phyloP scores from a whole-genome alignment of 2,113 vertebrate genomes.

The Lasiurus borealis region DNA sequence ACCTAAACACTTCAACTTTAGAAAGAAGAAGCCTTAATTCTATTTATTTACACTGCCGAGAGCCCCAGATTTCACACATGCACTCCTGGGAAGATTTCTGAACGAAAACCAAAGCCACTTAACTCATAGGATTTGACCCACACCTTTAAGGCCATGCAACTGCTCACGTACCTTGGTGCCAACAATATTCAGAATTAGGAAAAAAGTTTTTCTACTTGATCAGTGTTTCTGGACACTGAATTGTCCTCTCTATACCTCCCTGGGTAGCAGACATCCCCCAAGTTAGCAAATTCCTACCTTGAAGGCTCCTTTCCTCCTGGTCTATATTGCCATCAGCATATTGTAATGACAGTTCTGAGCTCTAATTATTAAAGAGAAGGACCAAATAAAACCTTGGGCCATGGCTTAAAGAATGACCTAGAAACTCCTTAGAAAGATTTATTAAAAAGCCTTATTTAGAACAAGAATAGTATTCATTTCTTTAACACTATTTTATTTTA shows the following conservation, averaged over 20 bases:
- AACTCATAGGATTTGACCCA: neutral
- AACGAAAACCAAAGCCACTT: neutral
- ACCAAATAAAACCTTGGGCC: neutral
- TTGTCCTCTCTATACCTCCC: neutral
- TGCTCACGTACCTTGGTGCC: neutral
- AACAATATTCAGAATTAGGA: neutral
- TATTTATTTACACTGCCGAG: neutral
- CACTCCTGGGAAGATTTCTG: neutral
- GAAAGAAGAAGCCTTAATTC: neutral
- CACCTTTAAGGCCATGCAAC: neutral
- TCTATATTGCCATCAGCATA: neutral
- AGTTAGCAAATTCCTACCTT: neutral
- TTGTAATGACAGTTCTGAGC: neutral
- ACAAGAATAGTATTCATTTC: neutral
- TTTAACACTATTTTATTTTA: neutral
- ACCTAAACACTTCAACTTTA: neutral
- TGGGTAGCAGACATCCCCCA: neutral
- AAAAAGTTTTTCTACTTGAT: no score
- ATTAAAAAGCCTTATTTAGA: neutral
- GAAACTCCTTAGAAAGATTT: constrained; percentile 2
- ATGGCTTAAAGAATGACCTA: neutral
- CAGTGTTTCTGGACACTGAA: neutral
- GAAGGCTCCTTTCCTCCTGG: neutral
- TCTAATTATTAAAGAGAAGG: neutral
- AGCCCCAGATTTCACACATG: neutral